Base-by-base conservation (phyloP, 2,888 invertebrate species). In the Perdita meconis region DNA sequence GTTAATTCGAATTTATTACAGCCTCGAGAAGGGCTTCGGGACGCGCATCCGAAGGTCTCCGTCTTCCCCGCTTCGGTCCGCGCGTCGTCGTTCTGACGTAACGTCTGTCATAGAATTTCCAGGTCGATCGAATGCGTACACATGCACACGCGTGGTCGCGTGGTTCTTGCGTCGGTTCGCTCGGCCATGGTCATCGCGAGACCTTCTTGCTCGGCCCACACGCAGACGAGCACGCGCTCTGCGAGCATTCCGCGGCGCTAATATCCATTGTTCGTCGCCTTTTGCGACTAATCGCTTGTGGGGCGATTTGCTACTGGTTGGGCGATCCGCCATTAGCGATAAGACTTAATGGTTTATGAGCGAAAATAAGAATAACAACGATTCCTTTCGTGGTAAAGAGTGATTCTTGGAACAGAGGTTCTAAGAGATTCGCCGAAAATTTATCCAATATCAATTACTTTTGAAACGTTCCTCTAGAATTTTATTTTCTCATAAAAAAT, bases 111-210 rank as follows among this genome's bases (percentile, higher is more conserved):
- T 75, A 55, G 69, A 51, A 70, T 69, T 60, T 65, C 26, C 47
- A 66, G 56, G 60, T 60, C 30, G 47, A 47, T 53, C 51, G 47
- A 38, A 13, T n/a, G 22, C 36, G 24, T 53, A 61, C 30, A 38
- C 59, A 44, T 38, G 38, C 24, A n/a, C 16, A 24, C n/a, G 40
- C n/a, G n/a, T n/a, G 22, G 55, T n/a, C 36, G 51, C 51, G 44
- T 26, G 36, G 53, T 24, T 68, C 26, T 63, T 34, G 72, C 65
- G 53, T 34, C 47, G 30, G 44, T 74, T 68, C 47, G 80, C 79
- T 80, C 84, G 87, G 87, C 84, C 87, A 88, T 83, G 87, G 87
- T 83, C 88, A 81, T 68, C 80, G 79, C 79, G 83, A 81, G 86
- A 83, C 87, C 88, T 86, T 88, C 85, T 81, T 80, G 72, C 77